Base-by-base conservation (phyloP, 2,888 invertebrate species). In the Aspidiotus destructor region DNA sequence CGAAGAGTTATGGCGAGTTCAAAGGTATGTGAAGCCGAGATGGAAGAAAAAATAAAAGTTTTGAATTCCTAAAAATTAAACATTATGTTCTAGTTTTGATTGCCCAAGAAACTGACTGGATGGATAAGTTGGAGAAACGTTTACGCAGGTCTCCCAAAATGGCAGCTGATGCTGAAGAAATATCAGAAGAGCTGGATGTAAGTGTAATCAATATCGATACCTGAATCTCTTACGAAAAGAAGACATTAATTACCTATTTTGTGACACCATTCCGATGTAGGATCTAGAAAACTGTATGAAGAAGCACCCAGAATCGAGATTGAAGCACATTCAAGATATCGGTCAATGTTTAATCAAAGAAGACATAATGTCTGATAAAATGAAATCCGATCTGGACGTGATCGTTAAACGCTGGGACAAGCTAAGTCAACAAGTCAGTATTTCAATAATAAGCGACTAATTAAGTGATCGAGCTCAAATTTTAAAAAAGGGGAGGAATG, bases 141-240 rank as follows among this genome's bases (percentile, higher is more conserved):
- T 81, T 93, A 73, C 81, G 82, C 70, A 83, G 84, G 73, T 84
- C 86, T 55, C 85, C 86, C 2, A 82, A 85, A 74, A 82, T 81
- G 75, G 85, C 86, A 70, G 89, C 87, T 44, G 95, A 95, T 80
- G 92, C 93, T 2, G 94, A 95, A 80, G 93, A 94, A 79, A 87
- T 92, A 72, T 89, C 91, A 48, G 93, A 92, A 76, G 89, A 92
- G 76, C 82, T 94, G 55, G 92, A 92, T 78, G 89, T 89, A 77
- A 81, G 83, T 81, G 28, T 28, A 28, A 28, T 28, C 5, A 5
- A 5, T 13, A 52, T n/a, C 11, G 5, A 52, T 52, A 11, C 52
- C 52, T 52, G 1, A 3, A 13, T 52, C n/a, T 11, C 5, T 52
- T 52, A 52, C 11, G 52, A 63, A 63, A 63, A 8, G 6, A 63